Conservation (phyloP, 1,140 invertebrate species). For the Batillaria attramentaria region DNA sequence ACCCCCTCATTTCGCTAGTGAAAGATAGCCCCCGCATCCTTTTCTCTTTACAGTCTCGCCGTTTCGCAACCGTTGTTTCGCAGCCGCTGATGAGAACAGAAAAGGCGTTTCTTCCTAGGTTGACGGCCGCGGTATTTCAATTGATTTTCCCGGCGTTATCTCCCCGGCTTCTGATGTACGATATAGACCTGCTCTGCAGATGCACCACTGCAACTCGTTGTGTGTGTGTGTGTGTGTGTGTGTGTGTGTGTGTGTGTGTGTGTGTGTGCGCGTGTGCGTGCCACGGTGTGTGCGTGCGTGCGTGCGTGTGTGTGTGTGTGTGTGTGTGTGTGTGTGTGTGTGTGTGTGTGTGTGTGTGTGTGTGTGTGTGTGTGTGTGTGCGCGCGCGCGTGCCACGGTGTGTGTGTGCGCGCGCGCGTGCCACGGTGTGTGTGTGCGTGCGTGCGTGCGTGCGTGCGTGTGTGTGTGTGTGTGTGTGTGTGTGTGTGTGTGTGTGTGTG, state of each 20-base stretch:
- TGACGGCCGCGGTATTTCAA: no score
- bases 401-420: neutral
- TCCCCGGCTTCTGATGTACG: no score
- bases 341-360: constrained; percentile 14
- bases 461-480: constrained; percentile 9
- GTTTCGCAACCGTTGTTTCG: no score
- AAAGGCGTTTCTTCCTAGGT: no score
- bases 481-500: neutral
- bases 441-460: constrained; percentile 3
- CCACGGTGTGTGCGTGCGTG: neutral
- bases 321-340: constrained; percentile 9
- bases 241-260: constrained; percentile 8
- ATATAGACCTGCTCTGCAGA: no score
- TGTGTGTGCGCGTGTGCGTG: neutral
- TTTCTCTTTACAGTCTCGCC: no score
- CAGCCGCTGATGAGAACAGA: no score
- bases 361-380: constrained; percentile 11
- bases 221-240: constrained; percentile 20
- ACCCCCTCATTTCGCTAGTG: no score
- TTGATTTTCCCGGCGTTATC: no score
- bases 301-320: constrained; percentile 17
- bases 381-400: neutral
- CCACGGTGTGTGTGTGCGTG: neutral
- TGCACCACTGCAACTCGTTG: no score
- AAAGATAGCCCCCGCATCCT: no score